Conservation (phyloP, 2,888 invertebrate genomes). For the Balanococcus diminutus region DNA sequence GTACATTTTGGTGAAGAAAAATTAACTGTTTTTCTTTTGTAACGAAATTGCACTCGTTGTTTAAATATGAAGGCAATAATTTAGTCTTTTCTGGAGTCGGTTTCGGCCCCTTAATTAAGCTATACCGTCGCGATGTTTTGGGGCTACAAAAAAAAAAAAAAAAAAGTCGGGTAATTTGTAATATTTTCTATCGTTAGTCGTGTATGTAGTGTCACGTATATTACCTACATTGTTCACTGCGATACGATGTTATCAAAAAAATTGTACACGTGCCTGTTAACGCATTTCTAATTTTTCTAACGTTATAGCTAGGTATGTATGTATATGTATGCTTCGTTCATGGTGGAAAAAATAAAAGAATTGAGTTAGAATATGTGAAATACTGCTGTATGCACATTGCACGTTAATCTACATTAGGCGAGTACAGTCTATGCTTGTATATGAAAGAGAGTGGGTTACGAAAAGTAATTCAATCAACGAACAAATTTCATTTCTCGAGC, state of each 20-base stretch:
- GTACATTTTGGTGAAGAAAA: neutral
- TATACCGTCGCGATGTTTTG: neutral
- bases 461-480: neutral
- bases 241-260: neutral
- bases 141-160: neutral
- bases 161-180: neutral
- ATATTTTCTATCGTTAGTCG: neutral
- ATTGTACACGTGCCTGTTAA: neutral
- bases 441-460: neutral
- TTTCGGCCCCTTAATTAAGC: neutral
- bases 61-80: neutral
- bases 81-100: neutral
- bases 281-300: neutral
- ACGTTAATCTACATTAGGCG: neutral
- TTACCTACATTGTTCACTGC: neutral
- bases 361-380: neutral
- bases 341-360: neutral
- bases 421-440: neutral
- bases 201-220: neutral
- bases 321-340: neutral
- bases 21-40: conserved; percentile 1
- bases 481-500: neutral
- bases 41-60: neutral
- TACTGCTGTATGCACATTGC: neutral
- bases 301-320: neutral